Base-by-base conservation (phyloP, 2,888 invertebrate species). In the Thymelicus lineola region DNA sequence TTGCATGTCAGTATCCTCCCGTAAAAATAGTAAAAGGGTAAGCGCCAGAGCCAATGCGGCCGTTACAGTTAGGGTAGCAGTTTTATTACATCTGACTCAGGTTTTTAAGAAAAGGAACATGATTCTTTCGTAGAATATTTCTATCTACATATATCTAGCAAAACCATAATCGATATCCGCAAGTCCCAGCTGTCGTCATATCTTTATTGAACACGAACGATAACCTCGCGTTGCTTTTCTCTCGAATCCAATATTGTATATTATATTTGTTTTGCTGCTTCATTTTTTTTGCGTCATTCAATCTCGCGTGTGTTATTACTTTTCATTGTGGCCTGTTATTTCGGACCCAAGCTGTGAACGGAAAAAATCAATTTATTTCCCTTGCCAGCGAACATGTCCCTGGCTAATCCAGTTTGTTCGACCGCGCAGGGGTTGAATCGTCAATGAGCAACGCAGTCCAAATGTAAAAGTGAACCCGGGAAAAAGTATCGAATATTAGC, bases 351-450 rank as follows among this genome's bases (percentile, higher is more conserved):
- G 86, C 81, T 82, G 88, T 78, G 80, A 87, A 83, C 84, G 82
- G 80, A 87, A 86, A 87, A 90, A 90, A 91, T 88, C 90, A 88
- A 90, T 91, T 90, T 91, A 91, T 91, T 92, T 91, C 91, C 91
- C 91, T 85, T 83, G 90, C 84, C 90, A 86, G 83, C 81, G 88
- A 87, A 89, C 91, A 90, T 91, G 92, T 92, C 90, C 91, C 87
- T 81, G 76, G 83, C 89, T 93, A 93, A 93, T 92, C 91, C 88
- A 89, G 92, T 92, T 92, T 92, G 91, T 91, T 87, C 88, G 91
- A 87, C 88, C 89, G 91, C 86, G 88, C 91, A 91, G 90, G 92
- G 92, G 92, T 91, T 91, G 92, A 91, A 92, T 93, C 86, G 85
- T 85, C 92, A 92, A 92, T 92, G 92, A 92, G 91, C 80, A 86